Evolutionary conservation across 1,140 invertebrate genomes (phyloP).

Genomic region (Cydia amplana): DNA sequence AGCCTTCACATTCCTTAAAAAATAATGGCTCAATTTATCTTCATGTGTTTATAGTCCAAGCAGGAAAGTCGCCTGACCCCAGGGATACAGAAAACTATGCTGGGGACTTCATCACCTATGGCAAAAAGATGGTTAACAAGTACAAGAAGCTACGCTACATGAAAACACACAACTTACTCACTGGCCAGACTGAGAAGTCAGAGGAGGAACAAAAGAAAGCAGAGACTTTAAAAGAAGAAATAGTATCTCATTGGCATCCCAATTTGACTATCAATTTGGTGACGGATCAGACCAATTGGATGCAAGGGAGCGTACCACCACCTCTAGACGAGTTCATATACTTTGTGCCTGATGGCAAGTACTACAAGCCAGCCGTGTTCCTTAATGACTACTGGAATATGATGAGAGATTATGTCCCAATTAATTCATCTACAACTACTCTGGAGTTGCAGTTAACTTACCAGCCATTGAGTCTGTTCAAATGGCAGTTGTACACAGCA

Average conservation of each 20-base stretch:
- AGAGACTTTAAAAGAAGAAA: slow-evolving; percentile 90
- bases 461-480: slow-evolving; percentile 96
- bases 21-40: slow-evolving; percentile 98
- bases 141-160: slow-evolving; percentile 94
- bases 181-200: slow-evolving; percentile 91
- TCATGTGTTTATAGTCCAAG: slow-evolving; percentile 92
- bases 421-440: slow-evolving; percentile 91
- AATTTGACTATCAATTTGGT: slow-evolving; percentile 98
- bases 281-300: slow-evolving; percentile 97
- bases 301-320: slow-evolving; percentile 91
- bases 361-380: slow-evolving; percentile 97
- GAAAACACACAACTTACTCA: slow-evolving; percentile 96
- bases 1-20: slow-evolving; percentile 86
- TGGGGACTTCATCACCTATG: slow-evolving; percentile 86
- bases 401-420: slow-evolving; percentile 95
- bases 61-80: slow-evolving; percentile 90
- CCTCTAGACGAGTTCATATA: slow-evolving; percentile 96
- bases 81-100: slow-evolving; percentile 84
- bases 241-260: slow-evolving; percentile 99
- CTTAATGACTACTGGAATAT: slow-evolving; percentile 99
- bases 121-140: slow-evolving; percentile 92
- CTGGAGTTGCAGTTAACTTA: slow-evolving; percentile 90
- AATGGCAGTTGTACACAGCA: slow-evolving; percentile 98
- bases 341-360: slow-evolving; percentile 89
- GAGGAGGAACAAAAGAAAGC: slow-evolving; percentile 89